Evolutionary conservation across 2,113 vertebrate genomes (phyloP), one percentile per base, ranked within the genome.

Genomic region (Andinoacara biseriatus): DNA sequence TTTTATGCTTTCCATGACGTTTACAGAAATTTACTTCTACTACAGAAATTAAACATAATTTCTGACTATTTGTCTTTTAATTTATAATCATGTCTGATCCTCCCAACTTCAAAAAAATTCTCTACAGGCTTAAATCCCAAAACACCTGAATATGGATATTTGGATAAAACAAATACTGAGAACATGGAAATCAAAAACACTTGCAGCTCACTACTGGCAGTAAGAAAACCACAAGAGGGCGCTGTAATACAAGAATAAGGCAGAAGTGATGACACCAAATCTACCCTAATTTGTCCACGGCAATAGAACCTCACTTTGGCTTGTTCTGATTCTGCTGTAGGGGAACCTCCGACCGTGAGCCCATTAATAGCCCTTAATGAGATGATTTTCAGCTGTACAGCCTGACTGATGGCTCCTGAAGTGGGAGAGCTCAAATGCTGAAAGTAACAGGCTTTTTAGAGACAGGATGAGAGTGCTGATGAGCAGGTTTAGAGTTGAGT

Each of bases 171-270:
- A 6, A 1, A 13, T 3, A 14, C 20, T 6, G 3, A 29, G 18
- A 7, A 11, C 7, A 29, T 7, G 3, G 26, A 31, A 7, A 56
- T 40, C 5, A 2, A 72, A 38, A 26, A 52, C 17, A 69, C 40
- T 7, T 13, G 43, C 2, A 5, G n/a, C 8, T 6, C 43, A 29
- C 4, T 9, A 31, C 56, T 38, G 3, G 26, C 29, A 65, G n/a
- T 18, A 58, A 20, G 9, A 31, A 22, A 59, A 31, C 89, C 91
- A 90, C 86, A n/a, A 90, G 92, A 78, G 81, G 92, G 89, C 52
- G 10, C 26, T 86, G 33, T 33, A 83, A 78, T 62, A 86, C 24
- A 85, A 85, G 62, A 40, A 63, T 33, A 58, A 8, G 3, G 17
- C 1, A 2, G 7, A 56, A 56, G 1, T 22, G 2, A 60, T 91